A percentile compares a stretch with the other conserved stretches of the same genome.
These are phyloP conservation scores for Diabrotica virgifera DNA, from an alignment of 1,140 invertebrate species.

Conservation along the genomic window DNA sequence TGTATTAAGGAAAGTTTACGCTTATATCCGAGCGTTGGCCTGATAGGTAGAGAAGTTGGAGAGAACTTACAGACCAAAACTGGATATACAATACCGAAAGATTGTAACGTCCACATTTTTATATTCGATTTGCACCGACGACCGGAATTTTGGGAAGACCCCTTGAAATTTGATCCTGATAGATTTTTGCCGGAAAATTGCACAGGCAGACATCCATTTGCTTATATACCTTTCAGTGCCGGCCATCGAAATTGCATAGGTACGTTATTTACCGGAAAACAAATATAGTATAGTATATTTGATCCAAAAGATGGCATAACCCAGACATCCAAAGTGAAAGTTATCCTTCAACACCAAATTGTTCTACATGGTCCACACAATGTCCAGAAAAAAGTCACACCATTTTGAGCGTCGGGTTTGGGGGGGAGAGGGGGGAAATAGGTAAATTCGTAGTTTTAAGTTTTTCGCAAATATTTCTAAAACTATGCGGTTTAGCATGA, in stretches of 20 bases:
- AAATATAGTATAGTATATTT: too few relatives aligned
- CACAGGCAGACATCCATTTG: conserved; percentile 50
- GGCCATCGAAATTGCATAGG: conserved; percentile 65
- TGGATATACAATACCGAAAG: conserved; percentile 30
- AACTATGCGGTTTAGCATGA: too few relatives aligned
- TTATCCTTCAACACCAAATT: too few relatives aligned
- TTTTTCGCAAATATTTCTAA: too few relatives aligned
- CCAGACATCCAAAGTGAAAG: too few relatives aligned
- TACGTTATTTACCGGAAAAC: conserved; percentile 4
- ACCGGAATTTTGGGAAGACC: conserved; percentile 57
- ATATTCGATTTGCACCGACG: conserved; percentile 33
- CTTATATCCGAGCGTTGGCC: conserved; percentile 66
- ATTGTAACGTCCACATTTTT: conserved; percentile 21
- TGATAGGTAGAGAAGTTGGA: conserved; percentile 55
- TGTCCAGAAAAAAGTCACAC: too few relatives aligned
- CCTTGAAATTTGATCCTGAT: conserved; percentile 65
- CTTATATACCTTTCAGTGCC: conserved; percentile 65
- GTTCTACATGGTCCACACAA: too few relatives aligned
- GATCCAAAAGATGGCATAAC: too few relatives aligned
- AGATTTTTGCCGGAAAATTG: conserved; percentile 60
- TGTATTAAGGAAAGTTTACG: conserved; percentile 65
- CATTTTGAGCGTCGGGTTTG: too few relatives aligned
- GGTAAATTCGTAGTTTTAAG: too few relatives aligned
- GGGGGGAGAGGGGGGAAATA: too few relatives aligned
- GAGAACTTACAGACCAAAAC: conserved; percentile 51